Evolutionary conservation across 2,797 vertebrate species (phyloP).

Genomic region (Peromyscus eremicus): DNA sequence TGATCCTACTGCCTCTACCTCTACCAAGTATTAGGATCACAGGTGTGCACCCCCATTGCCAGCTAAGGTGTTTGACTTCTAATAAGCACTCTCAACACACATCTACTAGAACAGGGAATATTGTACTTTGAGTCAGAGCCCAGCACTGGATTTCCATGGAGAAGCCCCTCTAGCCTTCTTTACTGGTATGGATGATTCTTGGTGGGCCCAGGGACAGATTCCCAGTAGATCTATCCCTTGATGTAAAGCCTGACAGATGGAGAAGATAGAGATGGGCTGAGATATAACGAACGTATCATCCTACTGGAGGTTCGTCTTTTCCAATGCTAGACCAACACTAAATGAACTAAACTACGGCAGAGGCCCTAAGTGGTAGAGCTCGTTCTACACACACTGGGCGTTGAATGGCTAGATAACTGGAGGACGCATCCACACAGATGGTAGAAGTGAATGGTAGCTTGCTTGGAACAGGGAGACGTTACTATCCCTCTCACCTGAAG

Average conservation of each 20-base stretch:
- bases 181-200: background rate
- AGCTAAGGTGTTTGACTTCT: background rate
- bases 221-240: background rate
- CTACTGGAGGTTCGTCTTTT: background rate
- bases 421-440: background rate
- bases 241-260: background rate
- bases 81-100: background rate
- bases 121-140: background rate
- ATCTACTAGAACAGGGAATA: background rate
- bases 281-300: fast-evolving
- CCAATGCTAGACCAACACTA: background rate
- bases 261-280: background rate
- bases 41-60: background rate
- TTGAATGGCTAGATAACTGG: background rate
- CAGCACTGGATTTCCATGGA: background rate
- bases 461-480: background rate
- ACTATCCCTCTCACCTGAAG: background rate
- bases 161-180: background rate
- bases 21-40: background rate
- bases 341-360: background rate
- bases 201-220: background rate
- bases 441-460: background rate
- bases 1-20: background rate
- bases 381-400: background rate
- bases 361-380: background rate